Evolutionary conservation across 2,113 vertebrate genomes (phyloP), one percentile per base, ranked within the genome.

Genomic region (Balaeniceps rex): DNA sequence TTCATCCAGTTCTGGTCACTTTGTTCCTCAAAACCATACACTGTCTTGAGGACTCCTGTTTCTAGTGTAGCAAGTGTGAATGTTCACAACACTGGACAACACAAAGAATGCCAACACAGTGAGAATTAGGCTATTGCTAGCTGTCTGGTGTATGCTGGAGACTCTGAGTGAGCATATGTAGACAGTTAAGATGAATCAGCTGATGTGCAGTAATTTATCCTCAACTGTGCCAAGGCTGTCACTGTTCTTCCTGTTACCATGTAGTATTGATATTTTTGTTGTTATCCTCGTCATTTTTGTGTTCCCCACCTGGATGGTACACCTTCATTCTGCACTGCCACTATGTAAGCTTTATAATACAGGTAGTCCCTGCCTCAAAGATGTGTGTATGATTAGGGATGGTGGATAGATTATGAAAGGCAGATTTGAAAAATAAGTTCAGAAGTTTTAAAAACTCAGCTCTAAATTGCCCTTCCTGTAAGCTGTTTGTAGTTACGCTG

Each of bases 311-410:
- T 31, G 51, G 34, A 54, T 28, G 23, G 8, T 19, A 16, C 46
- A 19, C 16, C 34, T 61, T 24, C 15, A 7, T 86, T 90, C 24
- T 42, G 47, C 19, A 42, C 18, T 85, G 70, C 25, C 8, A 6
- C 33, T 22, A 0, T 0, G 1, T 36, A 40, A 75, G 19, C 40
- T 76, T 76, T 51, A 5, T 9, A 25, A 38, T 26, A 26, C 26
- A 61, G 68, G 46, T 33, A 14, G 22, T 36, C 34, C 19, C 64
- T 68, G 42, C 60, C 54, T 70, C 58, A 38, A 0, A 69, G 23
- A 7, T 42, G 12, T 46, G 47, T 34, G 10, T 52, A 8, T 63
- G n/a, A 11, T 74, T 18, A n/a, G 46, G 46, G 25, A 38, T 46
- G 17, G 24, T 47, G 64, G 58, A 8, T 16, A 31, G 80, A 26